phyloP scores from a whole-genome alignment of 2,113 vertebrate species.

The Psilopsiagon aymara region DNA sequence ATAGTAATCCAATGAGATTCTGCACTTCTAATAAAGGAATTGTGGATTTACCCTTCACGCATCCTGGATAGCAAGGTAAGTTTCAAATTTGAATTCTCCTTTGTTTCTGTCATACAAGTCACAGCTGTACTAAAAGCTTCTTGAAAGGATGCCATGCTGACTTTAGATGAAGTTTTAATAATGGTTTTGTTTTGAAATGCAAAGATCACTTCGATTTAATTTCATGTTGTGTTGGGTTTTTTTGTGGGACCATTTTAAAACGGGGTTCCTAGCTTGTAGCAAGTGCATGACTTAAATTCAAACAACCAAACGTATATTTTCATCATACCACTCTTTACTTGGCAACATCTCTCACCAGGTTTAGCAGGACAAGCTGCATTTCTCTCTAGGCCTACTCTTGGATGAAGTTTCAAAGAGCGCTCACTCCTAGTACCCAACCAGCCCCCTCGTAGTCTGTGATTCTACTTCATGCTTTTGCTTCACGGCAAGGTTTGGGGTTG shows the following conservation, averaged over 20 bases:
- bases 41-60: background rate
- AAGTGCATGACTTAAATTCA: background rate
- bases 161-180: background rate
- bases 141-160: background rate
- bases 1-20: background rate
- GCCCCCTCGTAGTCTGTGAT: fast-evolving
- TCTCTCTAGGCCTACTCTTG: background rate
- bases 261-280: background rate
- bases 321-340: fast-evolving
- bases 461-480: background rate
- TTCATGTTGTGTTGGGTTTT: background rate
- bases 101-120: background rate
- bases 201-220: background rate
- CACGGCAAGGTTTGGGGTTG: background rate
- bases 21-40: background rate
- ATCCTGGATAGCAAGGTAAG: background rate
- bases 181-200: background rate
- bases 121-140: background rate
- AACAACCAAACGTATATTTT: background rate
- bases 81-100: background rate
- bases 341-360: too few relatives aligned
- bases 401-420: too few relatives aligned
- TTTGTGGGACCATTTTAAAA: background rate
- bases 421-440: background rate
- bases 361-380: background rate